A percentile compares a stretch with the other conserved stretches of the same genome.
Conservation (phyloP, 2,113 vertebrate species). For the Orcinus orca region DNA sequence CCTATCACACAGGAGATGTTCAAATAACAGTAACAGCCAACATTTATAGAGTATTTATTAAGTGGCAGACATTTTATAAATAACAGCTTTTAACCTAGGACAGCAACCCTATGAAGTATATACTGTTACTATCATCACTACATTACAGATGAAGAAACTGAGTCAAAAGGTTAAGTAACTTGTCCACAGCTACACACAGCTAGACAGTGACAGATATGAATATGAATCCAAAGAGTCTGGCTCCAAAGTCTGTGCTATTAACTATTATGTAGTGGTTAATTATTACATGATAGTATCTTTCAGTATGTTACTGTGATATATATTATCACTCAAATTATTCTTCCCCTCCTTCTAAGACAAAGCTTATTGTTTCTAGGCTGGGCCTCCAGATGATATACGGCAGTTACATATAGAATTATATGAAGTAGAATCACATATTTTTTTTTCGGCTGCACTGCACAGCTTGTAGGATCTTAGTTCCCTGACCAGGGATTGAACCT, state of each 20-base stretch:
- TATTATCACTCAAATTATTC: not conserved
- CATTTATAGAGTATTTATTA: not conserved
- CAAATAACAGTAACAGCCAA: not conserved
- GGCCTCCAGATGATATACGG: not conserved
- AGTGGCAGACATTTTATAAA: not conserved
- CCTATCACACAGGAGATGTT: not conserved
- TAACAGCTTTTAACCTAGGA: not conserved
- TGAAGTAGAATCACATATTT: not conserved
- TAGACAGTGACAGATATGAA: not conserved
- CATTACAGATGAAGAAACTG: conserved; percentile 11
- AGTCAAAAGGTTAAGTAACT: not conserved
- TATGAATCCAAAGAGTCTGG: not conserved
- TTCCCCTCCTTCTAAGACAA: not conserved
- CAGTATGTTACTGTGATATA: not conserved
- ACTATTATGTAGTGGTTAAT: not conserved
- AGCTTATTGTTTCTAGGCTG: not conserved
- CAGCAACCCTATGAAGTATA: not conserved
- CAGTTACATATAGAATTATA: not conserved
- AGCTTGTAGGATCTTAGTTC: not conserved
- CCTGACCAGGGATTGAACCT: not conserved
- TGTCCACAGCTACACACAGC: not conserved
- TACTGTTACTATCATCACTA: not conserved
- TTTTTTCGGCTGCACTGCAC: not conserved
- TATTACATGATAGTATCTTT: not conserved
- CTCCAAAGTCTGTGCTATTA: not conserved